Base-by-base conservation (phyloP, 2,888 invertebrate species). In the Drosophila anomelani region DNA sequence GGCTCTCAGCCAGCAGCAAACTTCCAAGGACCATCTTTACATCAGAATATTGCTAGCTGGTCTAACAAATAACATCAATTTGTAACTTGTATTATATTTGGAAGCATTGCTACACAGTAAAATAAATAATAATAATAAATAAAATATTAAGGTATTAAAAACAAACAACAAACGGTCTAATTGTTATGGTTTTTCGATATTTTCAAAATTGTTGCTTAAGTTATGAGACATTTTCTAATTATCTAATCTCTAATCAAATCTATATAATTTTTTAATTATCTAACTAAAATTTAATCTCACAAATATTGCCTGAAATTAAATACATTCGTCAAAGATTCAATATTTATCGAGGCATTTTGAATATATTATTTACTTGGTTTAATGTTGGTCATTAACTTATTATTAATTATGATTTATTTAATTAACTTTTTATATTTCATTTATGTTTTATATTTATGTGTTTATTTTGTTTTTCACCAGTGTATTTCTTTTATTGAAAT, bases 61-160 rank as follows among this genome's bases (percentile, higher is more conserved):
- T 53, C 53, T 12, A 38, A 38, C 54, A 54, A 38, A 54, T 38
- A 54, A 54, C 34, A 34, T 41, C 10, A 17, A 43, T 61, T 56
- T 57, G 15, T 43, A 41, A 34, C 51, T 36, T 53, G 15, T 53
- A 53, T 6, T 51, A 34, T 8, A 34, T 9, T 15, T 9, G 13
- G 4, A 4, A 20, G 20, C 4, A 34, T 2, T 5, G 15, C 20
- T 34, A 9, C 51, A 51, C 51, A 1, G 34, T 5, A 23, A 51
- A 51, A 36, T 15, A 34, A 13, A 51, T 32, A 0, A 0, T 2
- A 17, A 26, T 4, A 6, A 6, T 3, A 10, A 9, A 5, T 5
- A 9, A n/a, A n/a, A 43, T 23, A 23, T 23, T 23, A 10, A 17
- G 13, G 4, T 8, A 23, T 10, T 12, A 17, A 20, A 43, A 6